A percentile compares a stretch with the other conserved stretches of the same genome.
These are phyloP conservation scores for Drosophila mimetica DNA, from an alignment of 2,888 invertebrate genomes.

Conservation along the genomic window DNA sequence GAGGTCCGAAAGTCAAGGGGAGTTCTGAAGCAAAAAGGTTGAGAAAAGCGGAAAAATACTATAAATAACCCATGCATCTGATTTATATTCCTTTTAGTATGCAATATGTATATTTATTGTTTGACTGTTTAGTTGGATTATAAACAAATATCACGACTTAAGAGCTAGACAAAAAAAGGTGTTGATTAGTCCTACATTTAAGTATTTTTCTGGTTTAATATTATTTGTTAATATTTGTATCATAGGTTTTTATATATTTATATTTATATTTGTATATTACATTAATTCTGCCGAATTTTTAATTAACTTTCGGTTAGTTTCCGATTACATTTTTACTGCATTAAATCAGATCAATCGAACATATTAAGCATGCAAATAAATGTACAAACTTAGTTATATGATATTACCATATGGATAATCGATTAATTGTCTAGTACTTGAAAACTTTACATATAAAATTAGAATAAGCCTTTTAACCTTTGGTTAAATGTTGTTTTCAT, in stretches of 20 bases:
- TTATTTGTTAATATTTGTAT: background rate
- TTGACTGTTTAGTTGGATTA: slow-evolving; percentile 39
- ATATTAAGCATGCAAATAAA: too few species aligned
- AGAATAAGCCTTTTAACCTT: background rate
- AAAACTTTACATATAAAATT: background rate
- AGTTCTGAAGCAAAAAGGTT: background rate
- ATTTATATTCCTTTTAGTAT: background rate
- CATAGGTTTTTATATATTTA: background rate
- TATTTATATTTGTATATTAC: background rate
- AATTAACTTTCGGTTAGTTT: background rate
- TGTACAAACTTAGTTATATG: too few species aligned
- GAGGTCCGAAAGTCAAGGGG: slow-evolving; percentile 30
- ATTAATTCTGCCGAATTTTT: background rate
- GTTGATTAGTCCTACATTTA: slow-evolving; percentile 7
- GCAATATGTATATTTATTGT: slow-evolving; percentile 48
- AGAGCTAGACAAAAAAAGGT: slow-evolving; percentile 45
- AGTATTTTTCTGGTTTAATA: background rate
- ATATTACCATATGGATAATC: background rate
- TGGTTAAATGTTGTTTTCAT: background rate
- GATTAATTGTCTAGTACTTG: background rate
- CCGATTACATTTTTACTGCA: background rate
- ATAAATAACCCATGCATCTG: background rate
- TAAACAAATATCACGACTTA: slow-evolving; percentile 71
- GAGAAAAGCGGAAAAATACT: background rate
- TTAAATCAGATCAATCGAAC: too few species aligned